Percentiles rank a stretch among this genome's conserved stretches.
These are phyloP conservation scores for Acanthosepion pharaonis DNA, from an alignment of 2,888 invertebrate genomes.

Conservation along the genomic window DNA sequence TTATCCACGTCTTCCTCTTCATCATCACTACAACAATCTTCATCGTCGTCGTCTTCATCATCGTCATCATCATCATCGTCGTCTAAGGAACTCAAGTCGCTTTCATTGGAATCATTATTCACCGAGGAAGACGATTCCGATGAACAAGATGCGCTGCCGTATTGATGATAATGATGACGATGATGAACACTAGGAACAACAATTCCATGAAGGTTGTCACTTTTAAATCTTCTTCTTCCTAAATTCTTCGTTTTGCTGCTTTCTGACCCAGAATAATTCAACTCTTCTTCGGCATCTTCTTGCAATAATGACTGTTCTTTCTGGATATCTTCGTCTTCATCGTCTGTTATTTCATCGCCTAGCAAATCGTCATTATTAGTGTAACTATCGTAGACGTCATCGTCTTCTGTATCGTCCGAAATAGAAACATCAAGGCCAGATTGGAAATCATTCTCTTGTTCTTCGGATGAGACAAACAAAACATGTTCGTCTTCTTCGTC, in stretches of 20 bases:
- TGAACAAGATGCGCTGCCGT: not conserved
- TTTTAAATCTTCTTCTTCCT: not conserved
- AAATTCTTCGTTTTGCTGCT: not conserved
- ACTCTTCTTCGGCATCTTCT: not conserved
- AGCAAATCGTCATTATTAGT: not conserved
- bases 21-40: not conserved
- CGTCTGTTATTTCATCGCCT: not conserved
- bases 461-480: not conserved
- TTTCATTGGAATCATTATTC: not conserved
- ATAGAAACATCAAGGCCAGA: conserved; percentile 39
- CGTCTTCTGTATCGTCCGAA: conserved; percentile 24
- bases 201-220: not conserved
- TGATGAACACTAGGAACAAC: not conserved
- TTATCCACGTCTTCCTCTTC: not conserved
- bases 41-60: not conserved
- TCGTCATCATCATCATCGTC: not conserved
- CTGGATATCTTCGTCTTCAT: not conserved
- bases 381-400: not conserved
- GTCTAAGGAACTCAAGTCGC: conserved; percentile 38
- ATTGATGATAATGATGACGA: not conserved
- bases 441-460: not conserved
- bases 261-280: conserved; percentile 15
- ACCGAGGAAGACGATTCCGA: not conserved
- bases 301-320: not conserved
- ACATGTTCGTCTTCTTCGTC: not conserved